These are phyloP conservation scores for Gouania willdenowi DNA, from an alignment of 2,797 vertebrate species.

Conservation along the genomic window DNA sequence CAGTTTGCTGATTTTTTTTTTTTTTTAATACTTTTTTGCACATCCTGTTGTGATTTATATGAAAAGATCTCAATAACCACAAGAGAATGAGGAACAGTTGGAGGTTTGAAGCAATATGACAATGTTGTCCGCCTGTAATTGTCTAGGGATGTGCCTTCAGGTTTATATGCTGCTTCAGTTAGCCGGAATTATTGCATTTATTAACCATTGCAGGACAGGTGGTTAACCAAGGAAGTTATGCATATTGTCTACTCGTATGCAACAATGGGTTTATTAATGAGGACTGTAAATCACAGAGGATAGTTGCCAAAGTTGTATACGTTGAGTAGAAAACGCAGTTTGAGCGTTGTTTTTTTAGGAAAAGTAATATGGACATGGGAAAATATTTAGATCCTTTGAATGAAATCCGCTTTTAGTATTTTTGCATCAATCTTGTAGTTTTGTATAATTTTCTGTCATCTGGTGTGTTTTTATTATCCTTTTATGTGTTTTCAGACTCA, in stretches of 20 bases:
- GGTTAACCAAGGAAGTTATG: conserved; percentile 8
- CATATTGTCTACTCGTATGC: neutral
- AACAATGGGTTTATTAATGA: conserved; percentile 20
- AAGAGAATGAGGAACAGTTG: conserved; percentile 62
- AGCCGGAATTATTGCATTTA: conserved; percentile 14
- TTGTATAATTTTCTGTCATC: too few species aligned
- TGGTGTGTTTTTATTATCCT: too few species aligned
- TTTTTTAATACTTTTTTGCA: too few species aligned
- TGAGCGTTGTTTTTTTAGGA: too few species aligned
- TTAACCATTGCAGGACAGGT: conserved; percentile 19
- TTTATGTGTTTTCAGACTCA: too few species aligned
- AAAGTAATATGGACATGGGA: too few species aligned
- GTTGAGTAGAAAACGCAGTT: too few species aligned
- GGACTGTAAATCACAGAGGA: neutral
- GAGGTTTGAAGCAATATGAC: conserved; percentile 39
- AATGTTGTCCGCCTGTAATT: conserved; percentile 17
- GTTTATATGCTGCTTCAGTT: conserved; percentile 16
- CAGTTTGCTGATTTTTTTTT: conserved; percentile 44
- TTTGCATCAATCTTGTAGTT: too few species aligned
- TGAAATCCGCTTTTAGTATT: too few species aligned
- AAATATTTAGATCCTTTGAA: too few species aligned
- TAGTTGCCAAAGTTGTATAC: neutral
- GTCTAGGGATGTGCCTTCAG: conserved; percentile 41
- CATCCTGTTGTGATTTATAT: conserved; percentile 47
- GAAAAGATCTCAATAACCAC: conserved; percentile 55